Percentiles rank a stretch among this genome's conserved stretches.
Evolutionary conservation across 2,797 vertebrate species (phyloP).

Genomic region (Gymnodraco acuticeps): DNA sequence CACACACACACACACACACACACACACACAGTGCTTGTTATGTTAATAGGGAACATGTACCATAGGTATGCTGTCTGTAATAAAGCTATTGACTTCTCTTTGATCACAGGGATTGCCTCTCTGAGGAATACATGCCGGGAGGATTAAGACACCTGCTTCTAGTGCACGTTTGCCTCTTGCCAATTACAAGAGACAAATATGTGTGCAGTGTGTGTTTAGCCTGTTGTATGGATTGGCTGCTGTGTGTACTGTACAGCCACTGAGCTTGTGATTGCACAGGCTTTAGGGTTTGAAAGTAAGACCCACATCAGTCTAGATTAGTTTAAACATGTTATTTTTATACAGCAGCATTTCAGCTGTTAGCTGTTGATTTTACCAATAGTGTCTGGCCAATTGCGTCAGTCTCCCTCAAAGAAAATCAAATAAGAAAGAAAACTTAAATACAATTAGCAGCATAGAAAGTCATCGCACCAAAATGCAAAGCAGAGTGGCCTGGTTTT

Average conservation of each 20-base stretch:
- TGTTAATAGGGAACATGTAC: conserved; percentile 26
- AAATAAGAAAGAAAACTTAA: conserved; percentile 2
- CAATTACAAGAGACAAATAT: conserved; percentile 58
- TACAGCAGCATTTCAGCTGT: conserved; percentile 13
- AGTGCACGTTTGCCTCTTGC: background rate
- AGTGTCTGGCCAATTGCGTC: conserved; percentile 27
- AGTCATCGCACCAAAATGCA: conserved; percentile 7
- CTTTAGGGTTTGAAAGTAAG: conserved; percentile 10
- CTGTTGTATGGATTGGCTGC: conserved; percentile 15
- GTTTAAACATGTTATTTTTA: conserved; percentile 6
- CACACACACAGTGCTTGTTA: conserved; percentile 22
- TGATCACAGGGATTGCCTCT: conserved; percentile 53
- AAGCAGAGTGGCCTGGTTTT: conserved; percentile 2
- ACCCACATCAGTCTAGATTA: conserved; percentile 15
- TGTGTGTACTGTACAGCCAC: conserved; percentile 13
- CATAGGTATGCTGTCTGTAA: conserved; percentile 41
- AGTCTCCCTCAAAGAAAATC: conserved; percentile 10
- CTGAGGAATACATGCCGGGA: conserved; percentile 37
- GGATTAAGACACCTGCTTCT: conserved; percentile 55
- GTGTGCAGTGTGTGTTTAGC: conserved; percentile 26
- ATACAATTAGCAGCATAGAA: conserved; percentile 28
- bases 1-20: conserved; percentile 14
- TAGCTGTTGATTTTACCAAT: conserved; percentile 39
- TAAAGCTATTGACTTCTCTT: conserved; percentile 57
- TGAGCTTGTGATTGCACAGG: conserved; percentile 12